phyloP scores from a whole-genome alignment of 2,113 vertebrate genomes.

The Aphelocoma coerulescens region DNA sequence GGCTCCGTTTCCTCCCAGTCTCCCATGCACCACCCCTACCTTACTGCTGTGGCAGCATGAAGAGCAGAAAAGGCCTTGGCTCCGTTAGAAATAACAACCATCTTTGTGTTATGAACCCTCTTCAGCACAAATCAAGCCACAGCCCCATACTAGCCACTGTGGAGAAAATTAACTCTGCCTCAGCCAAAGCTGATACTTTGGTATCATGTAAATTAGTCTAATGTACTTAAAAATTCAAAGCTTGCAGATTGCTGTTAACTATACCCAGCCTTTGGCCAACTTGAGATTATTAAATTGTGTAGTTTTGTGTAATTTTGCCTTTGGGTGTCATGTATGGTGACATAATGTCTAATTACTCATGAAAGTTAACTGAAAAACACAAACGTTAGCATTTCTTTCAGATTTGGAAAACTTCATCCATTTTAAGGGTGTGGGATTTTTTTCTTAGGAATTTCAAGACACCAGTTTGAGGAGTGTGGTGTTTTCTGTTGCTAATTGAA shows the following conservation, averaged over 20 bases:
- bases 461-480: neutral
- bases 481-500: neutral
- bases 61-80: neutral
- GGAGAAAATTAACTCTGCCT: neutral
- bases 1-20: neutral
- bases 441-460: neutral
- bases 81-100: neutral
- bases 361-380: neutral
- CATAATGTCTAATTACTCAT: neutral
- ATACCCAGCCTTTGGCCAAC: neutral
- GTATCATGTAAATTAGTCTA: neutral
- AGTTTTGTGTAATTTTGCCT: neutral
- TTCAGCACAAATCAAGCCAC: neutral
- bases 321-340: neutral
- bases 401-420: neutral
- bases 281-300: neutral
- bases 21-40: neutral
- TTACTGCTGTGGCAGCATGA: fast-evolving
- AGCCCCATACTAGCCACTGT: neutral
- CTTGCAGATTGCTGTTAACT: neutral
- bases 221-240: neutral
- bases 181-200: neutral
- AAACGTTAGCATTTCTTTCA: neutral
- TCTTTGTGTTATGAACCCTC: neutral
- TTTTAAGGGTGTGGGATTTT: neutral